phyloP scores from a whole-genome alignment of 2,888 invertebrate species.

The Epinotia ramella region DNA sequence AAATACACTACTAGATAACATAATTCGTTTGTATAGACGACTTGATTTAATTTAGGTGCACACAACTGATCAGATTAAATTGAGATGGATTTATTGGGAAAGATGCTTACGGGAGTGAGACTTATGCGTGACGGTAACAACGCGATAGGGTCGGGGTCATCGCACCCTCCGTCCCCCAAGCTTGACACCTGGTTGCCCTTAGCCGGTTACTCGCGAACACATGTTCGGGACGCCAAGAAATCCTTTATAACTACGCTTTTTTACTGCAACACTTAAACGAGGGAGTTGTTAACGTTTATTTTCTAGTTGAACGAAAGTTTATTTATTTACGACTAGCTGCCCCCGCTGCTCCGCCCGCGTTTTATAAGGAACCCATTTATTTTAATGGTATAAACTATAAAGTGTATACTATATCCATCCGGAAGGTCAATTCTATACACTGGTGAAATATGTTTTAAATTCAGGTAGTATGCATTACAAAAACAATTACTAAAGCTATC shows the following conservation, averaged over 20 bases:
- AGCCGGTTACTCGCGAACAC: constrained; percentile 71
- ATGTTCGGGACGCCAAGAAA: constrained; percentile 69
- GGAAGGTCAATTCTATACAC: not conserved
- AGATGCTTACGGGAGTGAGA: constrained; percentile 56
- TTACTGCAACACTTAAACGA: constrained; percentile 30
- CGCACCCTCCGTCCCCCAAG: constrained; percentile 76
- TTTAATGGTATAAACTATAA: not conserved
- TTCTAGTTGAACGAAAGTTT: not conserved
- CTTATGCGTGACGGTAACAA: constrained; percentile 68
- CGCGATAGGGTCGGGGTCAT: constrained; percentile 77
- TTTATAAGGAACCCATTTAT: too few relatives aligned
- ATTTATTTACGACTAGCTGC: not conserved
- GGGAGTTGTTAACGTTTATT: not conserved
- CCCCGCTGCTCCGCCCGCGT: not conserved
- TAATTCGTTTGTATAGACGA: not conserved
- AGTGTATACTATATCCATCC: not conserved
- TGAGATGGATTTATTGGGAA: constrained; percentile 30
- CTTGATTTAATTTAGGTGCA: not conserved
- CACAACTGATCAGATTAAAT: constrained; percentile 50
- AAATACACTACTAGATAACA: not conserved
- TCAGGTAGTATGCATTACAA: not conserved
- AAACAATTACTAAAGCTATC: too few relatives aligned
- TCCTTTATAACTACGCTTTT: constrained; percentile 53
- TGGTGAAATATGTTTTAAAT: not conserved
- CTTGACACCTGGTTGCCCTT: constrained; percentile 79